Base-by-base conservation (phyloP, 2,888 invertebrate species). In the Mythimna lalbum region DNA sequence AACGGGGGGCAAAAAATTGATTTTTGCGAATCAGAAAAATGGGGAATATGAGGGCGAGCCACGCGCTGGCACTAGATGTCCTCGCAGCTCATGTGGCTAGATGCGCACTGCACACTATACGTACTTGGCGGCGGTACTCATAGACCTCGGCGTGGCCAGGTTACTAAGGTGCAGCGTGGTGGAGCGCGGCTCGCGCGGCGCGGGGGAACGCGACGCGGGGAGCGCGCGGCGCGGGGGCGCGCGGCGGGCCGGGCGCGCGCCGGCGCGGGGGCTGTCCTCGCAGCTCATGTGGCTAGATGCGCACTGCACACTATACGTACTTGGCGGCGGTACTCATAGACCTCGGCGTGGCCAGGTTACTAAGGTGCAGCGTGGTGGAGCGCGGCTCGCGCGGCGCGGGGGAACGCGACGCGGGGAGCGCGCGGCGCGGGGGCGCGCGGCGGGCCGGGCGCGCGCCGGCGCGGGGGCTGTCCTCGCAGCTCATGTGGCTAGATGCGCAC, bases 281-380 rank as follows among this genome's bases (percentile, higher is more conserved):
- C 85, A 86, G 52, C 90, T 91, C 3, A 89, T 87, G 80, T 89
- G 91, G 43, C 87, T 89, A 6, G 92, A 91, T 0, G 88, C 71
- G 66, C 90, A 90, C 90, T 90, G 64, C 2, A 50, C 19, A 43
- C 9, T 49, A 21, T 23, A 21, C 10, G 9, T 56, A 56, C 56
- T 36, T 56, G 56, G 12, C 0, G 2, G 33, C 21, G 0, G n/a
- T 33, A 36, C n/a, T 21, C 14, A n/a, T n/a, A 33, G 56, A 9
- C 21, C 36, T 57, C 9, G 57, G 36, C 14, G 57, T 4, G 36
- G 36, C 4, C 17, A 36, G 21, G 21, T 21, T 21, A 27, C 4
- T 10, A 0, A 17, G 43, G 10, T 50, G 39, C 9, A 19, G 43
- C 12, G 55, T 6, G 36, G 5, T 5, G 36, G 1, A 4, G 55